These are phyloP conservation scores for Julus scanicus DNA, from an alignment of 2,888 invertebrate genomes.

Conservation along the genomic window DNA sequence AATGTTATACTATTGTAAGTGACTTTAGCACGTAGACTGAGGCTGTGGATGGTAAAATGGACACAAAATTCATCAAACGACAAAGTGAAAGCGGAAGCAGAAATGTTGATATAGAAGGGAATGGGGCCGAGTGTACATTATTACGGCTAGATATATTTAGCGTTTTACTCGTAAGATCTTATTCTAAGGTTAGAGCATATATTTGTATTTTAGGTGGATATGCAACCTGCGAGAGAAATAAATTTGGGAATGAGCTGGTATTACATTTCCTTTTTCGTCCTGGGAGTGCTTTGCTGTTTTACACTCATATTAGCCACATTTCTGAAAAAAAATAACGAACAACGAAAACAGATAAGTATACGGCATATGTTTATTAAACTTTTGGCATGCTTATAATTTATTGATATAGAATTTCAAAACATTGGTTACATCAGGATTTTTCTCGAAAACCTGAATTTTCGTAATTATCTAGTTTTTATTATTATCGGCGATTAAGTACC, in stretches of 20 bases:
- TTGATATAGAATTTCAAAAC: not conserved
- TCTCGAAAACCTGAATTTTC: not conserved
- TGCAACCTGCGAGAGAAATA: not conserved
- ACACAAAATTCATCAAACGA: too few relatives aligned
- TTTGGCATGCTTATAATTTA: not conserved
- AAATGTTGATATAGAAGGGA: too few relatives aligned
- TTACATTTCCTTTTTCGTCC: not conserved
- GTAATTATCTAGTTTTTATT: not conserved
- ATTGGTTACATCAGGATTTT: not conserved
- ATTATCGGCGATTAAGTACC: not conserved
- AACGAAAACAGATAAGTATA: slow-evolving; percentile 45
- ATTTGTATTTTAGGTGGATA: not conserved
- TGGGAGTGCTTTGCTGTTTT: slow-evolving; percentile 14
- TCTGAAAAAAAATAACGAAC: not conserved
- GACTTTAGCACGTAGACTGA: too few relatives aligned
- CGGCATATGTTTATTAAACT: not conserved
- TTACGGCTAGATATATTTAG: too few relatives aligned
- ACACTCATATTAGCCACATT: not conserved
- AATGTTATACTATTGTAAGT: too few relatives aligned
- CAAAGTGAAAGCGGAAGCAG: too few relatives aligned
- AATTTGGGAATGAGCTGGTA: not conserved
- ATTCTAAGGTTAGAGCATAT: not conserved
- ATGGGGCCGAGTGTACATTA: too few relatives aligned
- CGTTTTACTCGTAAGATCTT: too few relatives aligned
- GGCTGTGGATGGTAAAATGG: too few relatives aligned